A percentile compares a stretch with the other conserved stretches of the same genome.
phyloP scores from a whole-genome alignment of 2,888 invertebrate genomes.

The Nymphalis urticae region DNA sequence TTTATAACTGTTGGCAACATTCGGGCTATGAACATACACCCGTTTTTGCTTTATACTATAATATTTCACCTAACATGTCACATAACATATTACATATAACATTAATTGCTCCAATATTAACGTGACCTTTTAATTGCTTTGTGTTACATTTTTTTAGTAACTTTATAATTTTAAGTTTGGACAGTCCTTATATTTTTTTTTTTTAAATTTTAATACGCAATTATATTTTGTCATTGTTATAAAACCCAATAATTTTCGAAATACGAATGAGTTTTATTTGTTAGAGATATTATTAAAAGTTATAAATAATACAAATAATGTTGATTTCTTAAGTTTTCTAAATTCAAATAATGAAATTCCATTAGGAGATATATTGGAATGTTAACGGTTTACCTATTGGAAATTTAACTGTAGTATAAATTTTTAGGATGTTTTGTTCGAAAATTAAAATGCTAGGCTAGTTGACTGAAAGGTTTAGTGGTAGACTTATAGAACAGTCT shows the following conservation, averaged over 20 bases:
- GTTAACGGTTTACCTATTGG: too few species aligned
- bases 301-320: too few species aligned
- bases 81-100: conserved; percentile 5
- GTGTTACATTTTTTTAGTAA: not conserved
- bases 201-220: not conserved
- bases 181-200: not conserved
- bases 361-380: too few species aligned
- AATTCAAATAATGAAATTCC: too few species aligned
- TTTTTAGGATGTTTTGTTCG: too few species aligned
- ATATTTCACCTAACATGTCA: not conserved
- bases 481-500: too few species aligned
- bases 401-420: too few species aligned
- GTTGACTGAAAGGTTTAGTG: too few species aligned
- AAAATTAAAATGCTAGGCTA: too few species aligned
- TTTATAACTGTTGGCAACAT: conserved; percentile 3
- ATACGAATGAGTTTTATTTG: too few species aligned
- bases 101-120: not conserved
- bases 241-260: not conserved
- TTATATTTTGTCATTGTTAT: not conserved
- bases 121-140: not conserved
- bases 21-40: conserved; percentile 10
- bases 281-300: too few species aligned
- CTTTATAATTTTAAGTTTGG: not conserved
- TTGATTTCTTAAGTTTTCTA: too few species aligned
- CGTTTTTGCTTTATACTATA: not conserved